phyloP scores from a whole-genome alignment of 1,140 invertebrate genomes.

The Sweltsa coloradensis region DNA sequence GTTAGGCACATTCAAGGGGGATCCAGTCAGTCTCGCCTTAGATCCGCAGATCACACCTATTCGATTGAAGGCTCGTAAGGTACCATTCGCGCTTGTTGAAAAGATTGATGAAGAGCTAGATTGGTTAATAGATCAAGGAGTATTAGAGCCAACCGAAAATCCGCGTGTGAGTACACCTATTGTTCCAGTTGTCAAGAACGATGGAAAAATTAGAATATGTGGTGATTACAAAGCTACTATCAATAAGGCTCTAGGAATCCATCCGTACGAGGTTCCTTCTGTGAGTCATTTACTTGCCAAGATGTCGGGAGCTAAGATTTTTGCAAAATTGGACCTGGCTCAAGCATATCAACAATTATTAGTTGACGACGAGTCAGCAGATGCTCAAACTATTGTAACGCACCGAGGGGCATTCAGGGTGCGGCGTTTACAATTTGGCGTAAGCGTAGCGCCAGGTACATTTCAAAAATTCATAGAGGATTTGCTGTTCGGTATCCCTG shows the following conservation, averaged over 20 bases:
- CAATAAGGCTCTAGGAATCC: constrained; percentile 11
- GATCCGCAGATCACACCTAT: background rate
- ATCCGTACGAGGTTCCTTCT: too few species aligned
- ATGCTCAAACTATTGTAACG: constrained; percentile 22
- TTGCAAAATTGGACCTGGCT: constrained; percentile 14
- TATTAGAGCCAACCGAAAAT: constrained; percentile 16
- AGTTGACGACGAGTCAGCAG: constrained; percentile 20
- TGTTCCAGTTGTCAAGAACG: constrained; percentile 3
- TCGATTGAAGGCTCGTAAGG: constrained; percentile 8
- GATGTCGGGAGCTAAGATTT: constrained; percentile 17
- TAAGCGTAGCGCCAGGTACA: constrained; percentile 30
- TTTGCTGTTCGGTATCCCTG: constrained; percentile 21
- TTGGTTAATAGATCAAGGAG: constrained; percentile 15
- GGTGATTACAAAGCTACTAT: constrained; percentile 24
- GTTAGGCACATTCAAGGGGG: background rate
- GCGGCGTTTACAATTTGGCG: constrained; percentile 33
- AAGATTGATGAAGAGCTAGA: constrained; percentile 21
- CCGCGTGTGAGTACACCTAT: constrained; percentile 17
- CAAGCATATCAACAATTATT: constrained; percentile 15
- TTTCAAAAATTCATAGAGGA: constrained; percentile 22
- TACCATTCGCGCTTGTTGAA: constrained; percentile 8
- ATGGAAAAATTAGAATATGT: constrained; percentile 23
- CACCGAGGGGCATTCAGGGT: constrained; percentile 33
- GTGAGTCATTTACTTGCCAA: constrained; percentile 8
- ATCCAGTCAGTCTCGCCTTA: background rate